These are phyloP conservation scores for Aphis gossypii DNA, from an alignment of 1,140 invertebrate species.

Conservation along the genomic window DNA sequence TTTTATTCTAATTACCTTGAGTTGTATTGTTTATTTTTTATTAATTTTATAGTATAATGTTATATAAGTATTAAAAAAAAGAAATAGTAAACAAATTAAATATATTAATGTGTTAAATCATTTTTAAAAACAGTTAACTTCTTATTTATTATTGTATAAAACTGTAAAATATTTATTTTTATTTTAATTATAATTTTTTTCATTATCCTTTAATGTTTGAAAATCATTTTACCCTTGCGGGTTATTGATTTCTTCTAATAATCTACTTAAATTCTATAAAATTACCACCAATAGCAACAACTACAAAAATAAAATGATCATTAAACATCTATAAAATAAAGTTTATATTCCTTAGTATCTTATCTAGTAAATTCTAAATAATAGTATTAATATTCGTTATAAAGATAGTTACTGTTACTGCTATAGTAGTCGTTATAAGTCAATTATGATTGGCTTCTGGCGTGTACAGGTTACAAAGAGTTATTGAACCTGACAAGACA, in stretches of 20 bases:
- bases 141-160: neutral
- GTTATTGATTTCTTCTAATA: neutral
- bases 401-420: constrained; percentile 24
- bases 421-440: neutral
- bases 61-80: too few relatives aligned
- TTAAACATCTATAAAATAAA: too few relatives aligned
- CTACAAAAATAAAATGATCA: neutral
- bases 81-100: neutral
- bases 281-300: neutral
- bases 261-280: neutral
- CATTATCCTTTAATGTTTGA: neutral
- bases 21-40: too few relatives aligned
- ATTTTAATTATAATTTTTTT: neutral
- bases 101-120: neutral
- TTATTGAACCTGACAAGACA: constrained; percentile 58
- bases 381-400: neutral
- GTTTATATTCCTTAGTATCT: neutral
- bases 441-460: constrained; percentile 47
- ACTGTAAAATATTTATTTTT: neutral
- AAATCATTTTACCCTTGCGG: neutral
- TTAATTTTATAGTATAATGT: too few relatives aligned
- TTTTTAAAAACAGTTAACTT: too few relatives aligned
- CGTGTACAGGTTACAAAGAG: constrained; percentile 49
- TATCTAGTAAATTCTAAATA: neutral
- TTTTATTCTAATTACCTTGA: neutral